Evolutionary conservation across 2,797 vertebrate genomes (phyloP).

Genomic region (Cynodonichthys magdalenae): DNA sequence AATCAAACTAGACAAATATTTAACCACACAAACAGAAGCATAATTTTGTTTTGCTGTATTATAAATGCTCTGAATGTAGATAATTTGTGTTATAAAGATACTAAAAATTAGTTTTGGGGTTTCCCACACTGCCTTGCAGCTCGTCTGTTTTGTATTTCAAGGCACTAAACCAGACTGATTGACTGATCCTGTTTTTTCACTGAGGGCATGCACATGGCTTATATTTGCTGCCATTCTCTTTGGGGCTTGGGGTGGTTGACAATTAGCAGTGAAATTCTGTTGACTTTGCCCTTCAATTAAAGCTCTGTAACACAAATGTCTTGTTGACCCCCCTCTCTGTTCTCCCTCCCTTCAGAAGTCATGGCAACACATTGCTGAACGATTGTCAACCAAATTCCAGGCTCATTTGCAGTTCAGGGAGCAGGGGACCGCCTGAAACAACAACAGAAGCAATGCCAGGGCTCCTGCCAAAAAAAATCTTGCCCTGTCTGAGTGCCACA

Average conservation of each 20-base stretch:
- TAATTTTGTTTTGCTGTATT: neutral
- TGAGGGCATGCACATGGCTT: slow-evolving; percentile 34
- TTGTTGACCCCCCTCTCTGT: slow-evolving; percentile 66
- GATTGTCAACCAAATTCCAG: slow-evolving; percentile 62
- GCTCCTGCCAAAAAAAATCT: slow-evolving; percentile 75
- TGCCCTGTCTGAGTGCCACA: slow-evolving; percentile 72
- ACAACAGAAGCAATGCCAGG: slow-evolving; percentile 59
- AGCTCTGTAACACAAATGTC: slow-evolving; percentile 68
- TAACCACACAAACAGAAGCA: slow-evolving; percentile 19
- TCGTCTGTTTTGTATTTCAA: slow-evolving; percentile 21
- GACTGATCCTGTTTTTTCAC: slow-evolving; percentile 38
- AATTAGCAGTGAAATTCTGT: slow-evolving; percentile 66
- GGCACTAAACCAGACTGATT: slow-evolving; percentile 35
- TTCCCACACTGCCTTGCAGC: slow-evolving; percentile 22
- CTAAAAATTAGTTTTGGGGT: slow-evolving; percentile 1
- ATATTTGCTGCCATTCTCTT: slow-evolving; percentile 40
- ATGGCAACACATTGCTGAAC: slow-evolving; percentile 65
- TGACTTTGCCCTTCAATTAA: slow-evolving; percentile 73
- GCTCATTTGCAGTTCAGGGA: slow-evolving; percentile 80
- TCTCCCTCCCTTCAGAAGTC: slow-evolving; percentile 67
- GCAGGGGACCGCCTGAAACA: slow-evolving; percentile 65
- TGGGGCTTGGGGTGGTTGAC: slow-evolving; percentile 28
- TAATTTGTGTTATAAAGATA: slow-evolving; percentile 10
- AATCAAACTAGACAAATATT: slow-evolving; percentile 34
- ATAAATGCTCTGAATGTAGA: slow-evolving; percentile 1